phyloP scores from a whole-genome alignment of 1,140 invertebrate genomes.

The Drosophila littoralis region DNA sequence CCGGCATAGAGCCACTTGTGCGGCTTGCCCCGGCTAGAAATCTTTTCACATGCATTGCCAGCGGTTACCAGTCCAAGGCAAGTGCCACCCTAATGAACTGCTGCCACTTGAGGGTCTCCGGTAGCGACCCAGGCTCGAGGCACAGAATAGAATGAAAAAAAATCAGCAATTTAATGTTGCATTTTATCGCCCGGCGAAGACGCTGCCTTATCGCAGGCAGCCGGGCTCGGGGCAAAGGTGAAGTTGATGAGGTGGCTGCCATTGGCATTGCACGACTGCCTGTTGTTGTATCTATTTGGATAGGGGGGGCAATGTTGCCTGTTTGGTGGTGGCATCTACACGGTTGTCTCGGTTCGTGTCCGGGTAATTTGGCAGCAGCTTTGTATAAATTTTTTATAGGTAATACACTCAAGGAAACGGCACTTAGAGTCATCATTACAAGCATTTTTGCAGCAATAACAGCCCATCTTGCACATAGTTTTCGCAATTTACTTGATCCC shows the following conservation, averaged over 20 bases:
- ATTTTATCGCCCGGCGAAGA: conserved; percentile 73
- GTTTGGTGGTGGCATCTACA: conserved; percentile 52
- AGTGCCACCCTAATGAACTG: conserved; percentile 74
- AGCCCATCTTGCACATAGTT: conserved; percentile 85
- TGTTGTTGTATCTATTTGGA: conserved; percentile 39
- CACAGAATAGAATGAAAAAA: conserved; percentile 29
- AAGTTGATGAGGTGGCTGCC: conserved; percentile 52
- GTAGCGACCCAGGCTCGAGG: conserved; percentile 2
- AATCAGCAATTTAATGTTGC: conserved; percentile 83
- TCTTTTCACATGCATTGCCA: conserved; percentile 35
- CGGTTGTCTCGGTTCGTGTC: conserved; percentile 36
- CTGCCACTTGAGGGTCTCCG: conserved; percentile 38
- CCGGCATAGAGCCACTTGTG: conserved; percentile 23
- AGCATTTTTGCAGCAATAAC: conserved; percentile 84
- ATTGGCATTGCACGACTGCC: conserved; percentile 22
- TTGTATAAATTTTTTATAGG: conserved; percentile 85
- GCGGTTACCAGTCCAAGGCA: conserved; percentile 11
- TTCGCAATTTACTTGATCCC: conserved; percentile 84
- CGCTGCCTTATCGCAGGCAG: conserved; percentile 35
- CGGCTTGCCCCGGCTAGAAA: conserved; percentile 18
- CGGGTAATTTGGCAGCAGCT: conserved; percentile 77
- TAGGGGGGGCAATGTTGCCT: conserved; percentile 2
- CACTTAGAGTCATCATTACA: conserved; percentile 85
- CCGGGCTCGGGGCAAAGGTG: conserved; percentile 33
- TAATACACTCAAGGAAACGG: conserved; percentile 84